Conservation (phyloP, 2,113 vertebrate species). For the Leptobrachium leishanense region DNA sequence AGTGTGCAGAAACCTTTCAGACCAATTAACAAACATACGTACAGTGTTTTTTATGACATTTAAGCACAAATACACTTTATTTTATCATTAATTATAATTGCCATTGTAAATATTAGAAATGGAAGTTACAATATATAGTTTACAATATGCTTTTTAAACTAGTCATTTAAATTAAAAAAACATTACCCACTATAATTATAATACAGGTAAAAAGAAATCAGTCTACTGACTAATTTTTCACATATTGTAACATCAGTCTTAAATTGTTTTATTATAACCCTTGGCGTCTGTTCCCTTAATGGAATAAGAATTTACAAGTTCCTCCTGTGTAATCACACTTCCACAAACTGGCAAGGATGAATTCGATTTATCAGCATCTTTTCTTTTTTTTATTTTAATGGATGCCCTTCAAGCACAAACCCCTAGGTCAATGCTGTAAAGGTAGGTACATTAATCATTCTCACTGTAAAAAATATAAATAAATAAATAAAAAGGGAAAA, state of each 20-base stretch:
- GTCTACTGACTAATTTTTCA: constrained; percentile 25
- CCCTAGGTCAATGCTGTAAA: constrained; percentile 63
- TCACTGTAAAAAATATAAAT: constrained; percentile 54
- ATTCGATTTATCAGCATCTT: constrained; percentile 69
- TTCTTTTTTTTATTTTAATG: constrained; percentile 57
- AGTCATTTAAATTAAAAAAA: too few relatives aligned
- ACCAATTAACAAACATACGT: too few relatives aligned
- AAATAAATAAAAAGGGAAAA: constrained; percentile 54
- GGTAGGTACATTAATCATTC: constrained; percentile 73
- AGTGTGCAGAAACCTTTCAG: too few relatives aligned
- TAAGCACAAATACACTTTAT: too few relatives aligned
- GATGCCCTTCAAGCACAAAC: constrained; percentile 69
- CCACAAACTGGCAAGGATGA: constrained; percentile 59
- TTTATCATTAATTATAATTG: too few relatives aligned
- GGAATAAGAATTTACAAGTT: constrained; percentile 53
- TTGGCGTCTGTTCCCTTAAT: constrained; percentile 45
- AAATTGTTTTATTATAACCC: constrained; percentile 44
- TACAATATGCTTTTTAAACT: too few relatives aligned
- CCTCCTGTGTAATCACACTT: constrained; percentile 50
- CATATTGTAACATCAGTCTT: constrained; percentile 37
- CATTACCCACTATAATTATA: too few relatives aligned
- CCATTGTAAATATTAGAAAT: too few relatives aligned
- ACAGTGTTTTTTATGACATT: too few relatives aligned
- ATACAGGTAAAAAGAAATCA: constrained; percentile 23
- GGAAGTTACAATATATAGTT: too few relatives aligned